phyloP scores from a whole-genome alignment of 1,140 invertebrate genomes.

The Tribolium castaneum region DNA sequence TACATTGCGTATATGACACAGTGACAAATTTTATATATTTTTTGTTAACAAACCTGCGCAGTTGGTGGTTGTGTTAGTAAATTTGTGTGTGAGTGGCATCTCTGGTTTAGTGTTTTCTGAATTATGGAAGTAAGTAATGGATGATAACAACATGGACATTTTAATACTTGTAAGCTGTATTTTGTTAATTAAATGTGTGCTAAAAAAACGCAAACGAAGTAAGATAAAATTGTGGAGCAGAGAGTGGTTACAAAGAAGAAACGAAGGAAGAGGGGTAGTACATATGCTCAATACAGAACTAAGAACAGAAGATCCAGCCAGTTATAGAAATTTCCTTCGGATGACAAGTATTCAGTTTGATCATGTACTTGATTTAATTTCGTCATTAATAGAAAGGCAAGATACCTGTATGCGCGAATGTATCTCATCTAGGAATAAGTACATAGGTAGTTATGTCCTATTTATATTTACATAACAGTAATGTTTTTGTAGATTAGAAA shows the following conservation, averaged over 20 bases:
- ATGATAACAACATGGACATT: too few relatives aligned
- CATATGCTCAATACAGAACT: background rate
- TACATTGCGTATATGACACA: too few relatives aligned
- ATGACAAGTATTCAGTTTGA: background rate
- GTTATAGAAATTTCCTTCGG: background rate
- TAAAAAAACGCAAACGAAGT: background rate
- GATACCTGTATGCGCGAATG: background rate
- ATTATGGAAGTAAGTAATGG: too few relatives aligned
- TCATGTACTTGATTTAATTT: background rate
- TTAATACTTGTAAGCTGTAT: too few relatives aligned
- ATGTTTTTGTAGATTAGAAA: constrained; percentile 10
- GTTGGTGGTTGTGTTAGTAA: too few relatives aligned
- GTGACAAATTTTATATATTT: too few relatives aligned
- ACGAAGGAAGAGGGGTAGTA: background rate
- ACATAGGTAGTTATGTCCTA: background rate
- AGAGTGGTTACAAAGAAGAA: background rate
- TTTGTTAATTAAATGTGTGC: too few relatives aligned
- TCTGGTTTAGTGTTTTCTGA: too few relatives aligned
- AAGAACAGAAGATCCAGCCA: background rate
- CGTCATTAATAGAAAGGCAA: too few relatives aligned
- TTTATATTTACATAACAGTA: background rate
- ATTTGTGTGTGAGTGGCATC: too few relatives aligned
- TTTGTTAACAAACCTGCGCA: too few relatives aligned
- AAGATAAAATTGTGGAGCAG: background rate
- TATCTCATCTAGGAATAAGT: background rate